Evolutionary conservation across 2,113 vertebrate genomes (phyloP), one percentile per base, ranked within the genome.

Genomic region (Trachemys scripta): DNA sequence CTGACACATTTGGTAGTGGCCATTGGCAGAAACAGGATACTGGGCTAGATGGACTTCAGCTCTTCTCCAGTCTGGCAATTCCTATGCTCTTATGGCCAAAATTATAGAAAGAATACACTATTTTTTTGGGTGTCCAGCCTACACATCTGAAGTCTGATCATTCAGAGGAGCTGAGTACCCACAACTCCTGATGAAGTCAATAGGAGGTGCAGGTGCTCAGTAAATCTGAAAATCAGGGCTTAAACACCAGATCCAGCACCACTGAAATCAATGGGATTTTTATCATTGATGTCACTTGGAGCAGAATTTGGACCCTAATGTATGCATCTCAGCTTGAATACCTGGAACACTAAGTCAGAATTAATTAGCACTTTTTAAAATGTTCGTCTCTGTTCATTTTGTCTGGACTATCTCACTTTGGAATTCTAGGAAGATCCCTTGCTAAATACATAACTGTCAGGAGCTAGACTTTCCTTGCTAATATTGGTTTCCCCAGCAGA

Each of bases 221-320:
- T 95, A 89, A 93, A 93, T 78, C 38, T 88, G 92, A 95, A 97
- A 94, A 91, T 91, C 80, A 54, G 83, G 57, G 42, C 81, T 95
- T 79, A 93, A 1, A 2, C 81, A 20, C 65, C 24, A 82, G 7
- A 76, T 25, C 24, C 0, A 31, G 45, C 89, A 93, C 72, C 31
- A 83, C 38, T 82, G 81, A 85, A 85, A 75, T 47, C 87, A 85
- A 1, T 6, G 0, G 12, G 27, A 72, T 53, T 80, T 93, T 57
- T 94, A n/a, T 69, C 31, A 69, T 16, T 31, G 35, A n/a, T 69
- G 49, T 91, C 47, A 85, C 20, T 19, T 45, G 47, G 54, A 85
- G 22, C 50, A 94, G 80, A 78, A 31, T 25, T 57, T 89, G 90
- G 45, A 85, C 10, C 80, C 84, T 38, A 57, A 12, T n/a, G 20